These are phyloP conservation scores for Streptopelia turtur DNA, from an alignment of 2,797 vertebrate species.

Conservation along the genomic window DNA sequence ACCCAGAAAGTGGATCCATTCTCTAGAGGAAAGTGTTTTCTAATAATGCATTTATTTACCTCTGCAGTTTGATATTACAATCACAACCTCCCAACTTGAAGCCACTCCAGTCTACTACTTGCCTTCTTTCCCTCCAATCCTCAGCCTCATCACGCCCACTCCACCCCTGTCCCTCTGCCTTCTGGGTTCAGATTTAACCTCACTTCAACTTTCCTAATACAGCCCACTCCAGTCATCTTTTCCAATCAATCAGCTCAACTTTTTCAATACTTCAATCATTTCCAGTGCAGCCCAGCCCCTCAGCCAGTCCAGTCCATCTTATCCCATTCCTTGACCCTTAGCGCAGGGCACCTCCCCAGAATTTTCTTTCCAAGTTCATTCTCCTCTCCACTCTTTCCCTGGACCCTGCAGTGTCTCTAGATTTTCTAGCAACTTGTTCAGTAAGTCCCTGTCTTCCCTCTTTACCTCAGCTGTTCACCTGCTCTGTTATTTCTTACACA, in stretches of 20 bases:
- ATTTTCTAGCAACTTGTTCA: background rate
- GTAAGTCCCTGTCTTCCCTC: background rate
- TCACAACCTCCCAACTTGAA: background rate
- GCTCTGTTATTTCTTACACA: background rate
- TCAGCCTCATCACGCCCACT: background rate
- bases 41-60: background rate
- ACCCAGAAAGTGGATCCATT: background rate
- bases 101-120: background rate
- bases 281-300: background rate
- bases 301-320: background rate
- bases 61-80: background rate
- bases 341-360: background rate
- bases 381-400: background rate
- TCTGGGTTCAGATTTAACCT: background rate
- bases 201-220: background rate
- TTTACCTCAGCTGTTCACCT: background rate
- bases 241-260: background rate
- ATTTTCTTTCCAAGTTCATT: background rate
- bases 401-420: background rate
- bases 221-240: background rate
- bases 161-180: background rate
- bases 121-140: background rate
- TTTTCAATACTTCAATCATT: background rate
- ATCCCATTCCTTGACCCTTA: background rate
- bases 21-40: background rate